These are phyloP conservation scores for Pseudomyrmex dendroicus DNA, from an alignment of 1,140 invertebrate genomes.

Conservation along the genomic window DNA sequence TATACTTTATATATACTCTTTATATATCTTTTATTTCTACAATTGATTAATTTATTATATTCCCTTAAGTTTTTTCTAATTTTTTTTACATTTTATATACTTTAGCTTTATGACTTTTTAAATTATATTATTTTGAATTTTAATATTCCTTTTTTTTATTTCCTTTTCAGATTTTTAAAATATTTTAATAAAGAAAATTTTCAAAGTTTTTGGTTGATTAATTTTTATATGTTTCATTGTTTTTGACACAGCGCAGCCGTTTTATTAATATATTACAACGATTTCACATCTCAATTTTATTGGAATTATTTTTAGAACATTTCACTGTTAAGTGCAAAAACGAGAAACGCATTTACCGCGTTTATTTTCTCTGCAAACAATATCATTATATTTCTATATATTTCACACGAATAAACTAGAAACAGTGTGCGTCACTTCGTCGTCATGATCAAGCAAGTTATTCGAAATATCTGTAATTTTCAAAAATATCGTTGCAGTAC, in stretches of 20 bases:
- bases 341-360: neutral
- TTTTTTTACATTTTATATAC: too few relatives aligned
- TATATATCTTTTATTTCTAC: too few relatives aligned
- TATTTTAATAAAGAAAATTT: too few relatives aligned
- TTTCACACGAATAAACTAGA: constrained; percentile 1
- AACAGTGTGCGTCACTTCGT: neutral
- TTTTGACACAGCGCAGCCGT: neutral
- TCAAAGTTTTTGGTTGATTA: too few relatives aligned
- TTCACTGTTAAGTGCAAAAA: neutral
- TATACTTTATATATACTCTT: too few relatives aligned
- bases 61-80: too few relatives aligned
- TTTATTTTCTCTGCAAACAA: neutral
- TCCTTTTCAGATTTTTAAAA: too few relatives aligned
- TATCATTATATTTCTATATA: neutral
- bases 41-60: too few relatives aligned
- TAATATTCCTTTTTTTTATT: too few relatives aligned
- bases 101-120: too few relatives aligned
- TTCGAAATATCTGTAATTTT: constrained; percentile 40
- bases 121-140: too few relatives aligned
- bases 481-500: constrained; percentile 39
- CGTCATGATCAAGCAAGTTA: constrained; percentile 9
- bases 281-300: neutral
- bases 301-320: neutral
- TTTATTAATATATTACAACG: constrained; percentile 15
- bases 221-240: neutral